A percentile compares a stretch with the other conserved stretches of the same genome.
These are phyloP conservation scores for Silvanus unidentatus DNA, from an alignment of 2,888 invertebrate genomes.

Conservation along the genomic window DNA sequence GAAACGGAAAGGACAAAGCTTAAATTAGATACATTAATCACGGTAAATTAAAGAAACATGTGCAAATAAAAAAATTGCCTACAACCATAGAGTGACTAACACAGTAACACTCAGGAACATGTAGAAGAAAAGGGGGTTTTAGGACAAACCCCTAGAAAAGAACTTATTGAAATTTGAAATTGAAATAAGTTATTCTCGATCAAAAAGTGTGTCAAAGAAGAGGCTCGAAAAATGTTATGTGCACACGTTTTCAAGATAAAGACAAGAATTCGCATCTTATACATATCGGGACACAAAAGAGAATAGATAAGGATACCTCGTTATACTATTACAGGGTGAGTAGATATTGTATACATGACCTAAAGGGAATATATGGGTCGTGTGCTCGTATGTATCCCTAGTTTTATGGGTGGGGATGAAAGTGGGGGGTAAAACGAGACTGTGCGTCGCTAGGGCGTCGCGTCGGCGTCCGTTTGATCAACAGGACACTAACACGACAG, in stretches of 20 bases:
- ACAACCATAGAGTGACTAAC: no score
- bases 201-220: neutral
- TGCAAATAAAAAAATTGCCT: no score
- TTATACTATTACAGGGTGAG: slow-evolving; percentile 40
- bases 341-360: slow-evolving; percentile 46
- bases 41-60: no score
- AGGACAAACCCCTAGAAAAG: no score
- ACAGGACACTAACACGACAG: slow-evolving; percentile 43
- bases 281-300: neutral
- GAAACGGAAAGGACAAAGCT: no score
- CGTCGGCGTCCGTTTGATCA: slow-evolving; percentile 41
- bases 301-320: neutral
- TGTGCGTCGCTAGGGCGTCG: slow-evolving; percentile 41
- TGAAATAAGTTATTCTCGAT: neutral
- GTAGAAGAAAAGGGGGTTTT: no score
- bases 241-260: slow-evolving; percentile 24
- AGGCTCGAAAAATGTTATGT: slow-evolving; percentile 18
- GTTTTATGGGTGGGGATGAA: slow-evolving; percentile 43
- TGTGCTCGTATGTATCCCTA: slow-evolving; percentile 48
- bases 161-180: no score
- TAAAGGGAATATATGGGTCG: no score
- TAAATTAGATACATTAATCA: no score
- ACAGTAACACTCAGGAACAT: no score
- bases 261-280: neutral
- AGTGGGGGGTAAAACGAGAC: slow-evolving; percentile 56